Evolutionary conservation across 2,797 vertebrate species (phyloP).

Genomic region (Cuniculus paca): DNA sequence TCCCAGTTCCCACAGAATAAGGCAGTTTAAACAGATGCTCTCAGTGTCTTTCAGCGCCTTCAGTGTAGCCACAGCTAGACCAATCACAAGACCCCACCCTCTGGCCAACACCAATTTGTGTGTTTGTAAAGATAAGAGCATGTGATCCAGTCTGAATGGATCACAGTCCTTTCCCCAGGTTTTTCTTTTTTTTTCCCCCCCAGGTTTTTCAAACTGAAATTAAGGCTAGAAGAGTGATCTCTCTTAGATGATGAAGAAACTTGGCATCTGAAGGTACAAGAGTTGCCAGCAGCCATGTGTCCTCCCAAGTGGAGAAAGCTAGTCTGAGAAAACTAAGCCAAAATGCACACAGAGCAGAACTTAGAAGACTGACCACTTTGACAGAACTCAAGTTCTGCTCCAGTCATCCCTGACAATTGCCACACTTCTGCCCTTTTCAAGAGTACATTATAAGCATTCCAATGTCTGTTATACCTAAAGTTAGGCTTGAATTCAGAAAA

Average conservation of each 20-base stretch:
- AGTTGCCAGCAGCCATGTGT: not conserved
- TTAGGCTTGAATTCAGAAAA: too few species aligned
- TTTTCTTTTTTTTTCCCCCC: too few species aligned
- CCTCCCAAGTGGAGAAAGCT: not conserved
- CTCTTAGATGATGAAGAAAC: not conserved
- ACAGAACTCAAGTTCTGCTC: not conserved
- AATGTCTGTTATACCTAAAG: not conserved
- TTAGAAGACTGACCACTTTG: not conserved
- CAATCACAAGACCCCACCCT: not conserved
- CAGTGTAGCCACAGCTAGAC: not conserved
- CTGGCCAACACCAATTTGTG: not conserved
- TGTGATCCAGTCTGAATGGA: not conserved
- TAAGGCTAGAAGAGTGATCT: not conserved
- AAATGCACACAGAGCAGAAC: constrained; percentile 2
- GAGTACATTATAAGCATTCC: not conserved
- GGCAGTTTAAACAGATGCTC: not conserved
- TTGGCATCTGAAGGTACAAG: not conserved
- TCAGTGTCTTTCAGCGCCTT: not conserved
- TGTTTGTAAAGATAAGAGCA: not conserved
- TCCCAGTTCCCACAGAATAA: not conserved
- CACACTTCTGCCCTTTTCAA: not conserved
- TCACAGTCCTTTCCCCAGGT: not conserved
- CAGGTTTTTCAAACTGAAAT: constrained; percentile 1
- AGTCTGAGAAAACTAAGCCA: not conserved
- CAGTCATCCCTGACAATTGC: not conserved